Percentiles rank a stretch among this genome's conserved stretches.
phyloP scores from a whole-genome alignment of 2,113 vertebrate species.

The Calypte anna region DNA sequence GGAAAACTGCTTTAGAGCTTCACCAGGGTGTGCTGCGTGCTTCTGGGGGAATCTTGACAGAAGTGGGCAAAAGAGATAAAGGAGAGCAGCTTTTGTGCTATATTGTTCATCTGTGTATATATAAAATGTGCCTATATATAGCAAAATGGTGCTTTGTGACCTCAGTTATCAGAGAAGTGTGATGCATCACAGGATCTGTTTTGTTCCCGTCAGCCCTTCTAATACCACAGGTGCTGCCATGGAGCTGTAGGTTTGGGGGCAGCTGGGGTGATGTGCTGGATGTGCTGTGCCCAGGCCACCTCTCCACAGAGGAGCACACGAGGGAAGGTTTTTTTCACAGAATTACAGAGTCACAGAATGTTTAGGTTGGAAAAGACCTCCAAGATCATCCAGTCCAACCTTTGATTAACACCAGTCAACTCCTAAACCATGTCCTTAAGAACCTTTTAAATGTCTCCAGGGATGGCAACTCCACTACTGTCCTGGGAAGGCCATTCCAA shows the following conservation, averaged over 20 bases:
- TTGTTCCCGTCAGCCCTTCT: not conserved
- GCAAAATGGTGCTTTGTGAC: not conserved
- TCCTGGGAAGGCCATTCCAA: too few species aligned
- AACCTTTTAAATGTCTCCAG: too few species aligned
- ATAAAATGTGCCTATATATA: accelerated
- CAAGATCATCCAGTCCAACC: too few species aligned
- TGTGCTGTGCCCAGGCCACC: not conserved
- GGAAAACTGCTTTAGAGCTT: not conserved
- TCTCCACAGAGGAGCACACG: accelerated
- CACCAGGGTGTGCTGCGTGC: accelerated
- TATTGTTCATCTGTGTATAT: accelerated
- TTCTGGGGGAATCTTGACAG: not conserved
- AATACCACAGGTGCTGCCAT: accelerated
- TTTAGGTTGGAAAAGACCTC: too few species aligned
- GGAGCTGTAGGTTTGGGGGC: not conserved
- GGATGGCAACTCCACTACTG: too few species aligned
- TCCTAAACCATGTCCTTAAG: too few species aligned
- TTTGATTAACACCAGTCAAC: too few species aligned
- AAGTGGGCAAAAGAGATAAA: not conserved
- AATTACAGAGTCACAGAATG: not conserved
- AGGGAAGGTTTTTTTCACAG: not conserved
- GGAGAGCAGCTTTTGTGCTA: not conserved
- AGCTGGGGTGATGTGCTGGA: not conserved
- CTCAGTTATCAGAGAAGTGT: not conserved
- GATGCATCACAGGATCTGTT: not conserved